phyloP scores from a whole-genome alignment of 2,113 vertebrate genomes.

The Calyptomena viridis region DNA sequence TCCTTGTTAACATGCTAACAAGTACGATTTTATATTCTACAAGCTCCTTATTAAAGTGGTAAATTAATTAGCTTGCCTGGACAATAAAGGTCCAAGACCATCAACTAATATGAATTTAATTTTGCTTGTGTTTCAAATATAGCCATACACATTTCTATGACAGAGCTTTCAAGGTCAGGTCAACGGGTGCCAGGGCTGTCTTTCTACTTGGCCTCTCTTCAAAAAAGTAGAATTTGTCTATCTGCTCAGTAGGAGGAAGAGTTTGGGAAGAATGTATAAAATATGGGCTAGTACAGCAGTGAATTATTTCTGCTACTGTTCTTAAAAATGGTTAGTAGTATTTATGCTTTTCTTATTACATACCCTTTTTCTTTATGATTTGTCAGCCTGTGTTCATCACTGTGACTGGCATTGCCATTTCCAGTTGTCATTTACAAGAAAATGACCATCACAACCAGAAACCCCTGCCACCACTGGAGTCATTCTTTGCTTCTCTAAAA shows the following conservation, averaged over 20 bases:
- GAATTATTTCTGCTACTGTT: not conserved
- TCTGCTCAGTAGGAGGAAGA: not conserved
- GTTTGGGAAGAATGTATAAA: not conserved
- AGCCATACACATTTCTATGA: accelerated
- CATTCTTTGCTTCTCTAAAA: not conserved
- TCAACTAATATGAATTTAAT: not conserved
- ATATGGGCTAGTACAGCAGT: not conserved
- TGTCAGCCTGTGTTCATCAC: not conserved
- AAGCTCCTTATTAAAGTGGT: constrained; percentile 12
- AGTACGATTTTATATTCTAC: constrained; percentile 5
- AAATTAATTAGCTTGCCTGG: constrained; percentile 47
- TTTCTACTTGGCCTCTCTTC: not conserved
- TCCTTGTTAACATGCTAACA: constrained; percentile 39
- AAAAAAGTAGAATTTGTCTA: not conserved
- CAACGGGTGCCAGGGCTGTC: not conserved
- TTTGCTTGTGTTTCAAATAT: not conserved
- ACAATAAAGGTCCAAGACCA: not conserved
- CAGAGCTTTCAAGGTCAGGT: not conserved
- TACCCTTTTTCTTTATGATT: not conserved
- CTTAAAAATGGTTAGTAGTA: not conserved
- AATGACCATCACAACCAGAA: not conserved
- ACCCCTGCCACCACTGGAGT: not conserved
- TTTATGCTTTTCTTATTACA: not conserved
- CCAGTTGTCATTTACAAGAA: not conserved
- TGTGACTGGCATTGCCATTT: not conserved